These are phyloP conservation scores for Salminus brasiliensis DNA, from an alignment of 2,113 vertebrate species.

Conservation along the genomic window DNA sequence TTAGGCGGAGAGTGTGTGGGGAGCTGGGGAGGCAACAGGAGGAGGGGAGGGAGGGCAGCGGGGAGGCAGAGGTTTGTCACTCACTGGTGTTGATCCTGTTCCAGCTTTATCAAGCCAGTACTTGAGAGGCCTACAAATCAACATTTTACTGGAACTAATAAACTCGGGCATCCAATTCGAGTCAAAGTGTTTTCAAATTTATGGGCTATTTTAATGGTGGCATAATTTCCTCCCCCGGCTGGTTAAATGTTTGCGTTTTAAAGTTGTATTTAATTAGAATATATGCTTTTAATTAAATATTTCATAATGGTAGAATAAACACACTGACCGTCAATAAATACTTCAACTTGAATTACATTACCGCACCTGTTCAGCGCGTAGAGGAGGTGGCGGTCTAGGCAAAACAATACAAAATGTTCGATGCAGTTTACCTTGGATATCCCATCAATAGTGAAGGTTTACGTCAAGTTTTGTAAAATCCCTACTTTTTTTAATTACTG, in stretches of 20 bases:
- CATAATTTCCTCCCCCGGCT: conserved; percentile 66
- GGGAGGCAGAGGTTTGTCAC: conserved; percentile 51
- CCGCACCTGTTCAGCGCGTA: conserved; percentile 26
- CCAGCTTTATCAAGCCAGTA: conserved; percentile 73
- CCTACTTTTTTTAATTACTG: neutral
- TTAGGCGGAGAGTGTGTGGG: neutral
- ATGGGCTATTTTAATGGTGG: conserved; percentile 72
- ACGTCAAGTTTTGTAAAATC: neutral
- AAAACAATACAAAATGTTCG: neutral
- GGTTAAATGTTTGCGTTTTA: conserved; percentile 60
- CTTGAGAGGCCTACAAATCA: conserved; percentile 80
- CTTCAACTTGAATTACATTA: conserved; percentile 25
- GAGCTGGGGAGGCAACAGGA: conserved; percentile 43
- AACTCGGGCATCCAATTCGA: conserved; percentile 74
- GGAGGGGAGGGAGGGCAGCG: conserved; percentile 33
- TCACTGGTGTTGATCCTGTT: conserved; percentile 66
- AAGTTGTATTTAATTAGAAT: conserved; percentile 63
- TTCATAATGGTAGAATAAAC: conserved; percentile 52
- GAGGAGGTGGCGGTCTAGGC: neutral
- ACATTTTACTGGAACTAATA: conserved; percentile 78
- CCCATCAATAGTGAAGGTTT: neutral
- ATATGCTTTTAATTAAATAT: conserved; percentile 55
- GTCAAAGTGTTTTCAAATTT: conserved; percentile 74
- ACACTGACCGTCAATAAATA: conserved; percentile 36
- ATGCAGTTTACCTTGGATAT: neutral